Evolutionary conservation across 2,797 vertebrate genomes (phyloP).

Genomic region (Apogon talboti): DNA sequence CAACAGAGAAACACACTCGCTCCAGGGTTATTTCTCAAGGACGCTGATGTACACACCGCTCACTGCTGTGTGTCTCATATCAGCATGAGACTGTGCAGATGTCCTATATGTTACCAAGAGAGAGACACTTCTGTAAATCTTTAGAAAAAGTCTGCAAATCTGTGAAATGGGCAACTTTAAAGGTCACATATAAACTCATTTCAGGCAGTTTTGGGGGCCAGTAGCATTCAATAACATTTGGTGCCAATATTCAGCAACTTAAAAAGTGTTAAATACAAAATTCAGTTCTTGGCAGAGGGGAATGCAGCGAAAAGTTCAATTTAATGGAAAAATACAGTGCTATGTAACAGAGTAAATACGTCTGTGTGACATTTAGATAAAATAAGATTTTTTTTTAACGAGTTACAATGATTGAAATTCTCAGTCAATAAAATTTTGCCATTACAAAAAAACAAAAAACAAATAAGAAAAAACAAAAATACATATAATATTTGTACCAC

Average conservation of each 20-base stretch:
- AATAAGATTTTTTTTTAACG: background rate
- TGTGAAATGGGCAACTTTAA: background rate
- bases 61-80: constrained; percentile 25
- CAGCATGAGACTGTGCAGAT: constrained; percentile 13
- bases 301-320: constrained; percentile 1
- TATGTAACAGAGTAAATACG: background rate
- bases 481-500: constrained; percentile 6
- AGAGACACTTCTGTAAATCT: background rate
- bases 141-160: constrained; percentile 5
- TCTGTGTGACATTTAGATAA: background rate
- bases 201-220: background rate
- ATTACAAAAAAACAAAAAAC: constrained; percentile 1
- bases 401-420: constrained; percentile 3
- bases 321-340: background rate
- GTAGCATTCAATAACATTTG: background rate
- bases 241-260: too few relatives aligned
- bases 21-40: constrained; percentile 62
- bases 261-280: background rate
- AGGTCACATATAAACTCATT: background rate
- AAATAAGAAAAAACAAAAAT: background rate
- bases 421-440: background rate
- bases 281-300: background rate
- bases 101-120: constrained; percentile 1
- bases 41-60: constrained; percentile 13
- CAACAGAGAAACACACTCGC: constrained; percentile 25